Evolutionary conservation across 1,140 invertebrate genomes (phyloP).

Genomic region (Lutraria rhynchaena): DNA sequence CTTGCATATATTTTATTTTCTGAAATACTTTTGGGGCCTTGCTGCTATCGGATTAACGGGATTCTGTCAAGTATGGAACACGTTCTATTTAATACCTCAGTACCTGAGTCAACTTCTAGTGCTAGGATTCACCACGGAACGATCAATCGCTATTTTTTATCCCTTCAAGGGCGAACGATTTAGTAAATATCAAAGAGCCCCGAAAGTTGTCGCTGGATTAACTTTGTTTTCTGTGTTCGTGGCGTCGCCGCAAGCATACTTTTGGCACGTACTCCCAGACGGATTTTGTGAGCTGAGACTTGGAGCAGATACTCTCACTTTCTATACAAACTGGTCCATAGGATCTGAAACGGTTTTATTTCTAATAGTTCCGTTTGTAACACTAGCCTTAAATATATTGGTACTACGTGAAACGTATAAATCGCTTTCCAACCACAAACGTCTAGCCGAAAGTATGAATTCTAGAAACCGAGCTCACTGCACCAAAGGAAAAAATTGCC

Average conservation of each 20-base stretch:
- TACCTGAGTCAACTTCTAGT: conserved; percentile 74
- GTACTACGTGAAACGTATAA: conserved; percentile 66
- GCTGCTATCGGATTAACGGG: conserved; percentile 58
- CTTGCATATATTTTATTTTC: conserved; percentile 61
- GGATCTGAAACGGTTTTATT: conserved; percentile 71
- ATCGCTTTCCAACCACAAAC: conserved; percentile 52
- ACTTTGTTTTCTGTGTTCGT: conserved; percentile 59
- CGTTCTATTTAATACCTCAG: conserved; percentile 66
- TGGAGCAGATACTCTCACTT: background rate
- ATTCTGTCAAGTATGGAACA: conserved; percentile 67
- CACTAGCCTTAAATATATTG: conserved; percentile 70
- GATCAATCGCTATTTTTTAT: conserved; percentile 97
- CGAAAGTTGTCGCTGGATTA: conserved; percentile 63
- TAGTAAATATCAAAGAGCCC: conserved; percentile 61
- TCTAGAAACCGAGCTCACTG: conserved; percentile 10
- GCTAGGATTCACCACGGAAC: conserved; percentile 93
- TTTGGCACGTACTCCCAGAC: conserved; percentile 65
- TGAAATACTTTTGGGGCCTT: conserved; percentile 67
- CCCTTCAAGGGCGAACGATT: conserved; percentile 86
- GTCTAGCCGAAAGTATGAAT: background rate
- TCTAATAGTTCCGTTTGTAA: conserved; percentile 60
- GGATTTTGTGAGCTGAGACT: conserved; percentile 53
- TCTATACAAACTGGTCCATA: conserved; percentile 72
- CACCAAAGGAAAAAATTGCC: conserved; percentile 12
- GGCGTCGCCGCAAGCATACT: conserved; percentile 68